Conservation (phyloP, 2,888 invertebrate genomes). For the Polydrusus cervinus region DNA sequence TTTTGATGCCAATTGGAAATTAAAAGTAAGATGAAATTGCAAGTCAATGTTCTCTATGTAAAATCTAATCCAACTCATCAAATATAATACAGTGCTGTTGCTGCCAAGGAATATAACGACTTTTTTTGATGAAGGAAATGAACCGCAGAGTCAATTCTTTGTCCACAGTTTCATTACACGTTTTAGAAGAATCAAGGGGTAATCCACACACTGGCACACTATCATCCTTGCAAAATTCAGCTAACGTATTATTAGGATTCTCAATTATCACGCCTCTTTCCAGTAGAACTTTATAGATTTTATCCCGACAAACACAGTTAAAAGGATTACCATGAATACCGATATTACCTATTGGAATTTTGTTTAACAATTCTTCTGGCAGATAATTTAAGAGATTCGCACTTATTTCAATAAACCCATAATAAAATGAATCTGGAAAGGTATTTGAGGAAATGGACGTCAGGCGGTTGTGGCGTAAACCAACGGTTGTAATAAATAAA, state of each 20-base stretch:
- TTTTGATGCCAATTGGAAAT: too few relatives aligned
- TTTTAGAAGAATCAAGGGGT: background rate
- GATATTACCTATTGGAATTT: background rate
- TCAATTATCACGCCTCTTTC: background rate
- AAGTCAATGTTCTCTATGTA: too few relatives aligned
- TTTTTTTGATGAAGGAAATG: background rate
- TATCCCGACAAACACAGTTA: background rate
- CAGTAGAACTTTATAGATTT: background rate
- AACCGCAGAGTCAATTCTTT: background rate
- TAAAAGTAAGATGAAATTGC: too few relatives aligned
- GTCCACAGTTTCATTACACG: background rate
- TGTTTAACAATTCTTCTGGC: background rate
- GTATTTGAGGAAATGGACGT: background rate
- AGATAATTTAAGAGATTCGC: conserved; percentile 13
- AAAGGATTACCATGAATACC: conserved; percentile 14
- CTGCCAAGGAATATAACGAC: background rate
- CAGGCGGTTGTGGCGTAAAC: background rate
- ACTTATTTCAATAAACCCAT: background rate
- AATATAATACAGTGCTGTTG: background rate
- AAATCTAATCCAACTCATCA: background rate
- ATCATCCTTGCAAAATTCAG: background rate
- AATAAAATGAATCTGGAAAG: conserved; percentile 16
- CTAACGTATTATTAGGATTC: too few relatives aligned
- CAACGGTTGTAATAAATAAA: background rate
- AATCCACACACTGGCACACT: conserved; percentile 1